phyloP scores from a whole-genome alignment of 2,113 vertebrate species.

The Cololabis saira region DNA sequence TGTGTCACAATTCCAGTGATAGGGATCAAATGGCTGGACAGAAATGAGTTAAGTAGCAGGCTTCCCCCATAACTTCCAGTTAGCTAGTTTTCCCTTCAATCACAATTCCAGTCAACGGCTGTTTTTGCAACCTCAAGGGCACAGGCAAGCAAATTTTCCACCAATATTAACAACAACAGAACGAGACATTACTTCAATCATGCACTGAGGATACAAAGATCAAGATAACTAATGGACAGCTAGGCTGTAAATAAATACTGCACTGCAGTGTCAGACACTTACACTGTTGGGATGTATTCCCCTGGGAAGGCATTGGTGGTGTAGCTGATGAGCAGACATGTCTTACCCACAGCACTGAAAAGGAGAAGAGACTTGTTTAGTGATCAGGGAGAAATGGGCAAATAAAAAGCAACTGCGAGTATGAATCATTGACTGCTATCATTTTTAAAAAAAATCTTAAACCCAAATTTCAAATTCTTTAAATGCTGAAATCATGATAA shows the following conservation, averaged over 20 bases:
- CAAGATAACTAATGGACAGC: not conserved
- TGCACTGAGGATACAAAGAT: not conserved
- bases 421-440: not conserved
- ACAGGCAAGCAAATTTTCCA: not conserved
- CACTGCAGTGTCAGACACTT: slow-evolving; percentile 79
- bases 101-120: not conserved
- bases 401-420: not conserved
- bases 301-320: slow-evolving; percentile 99
- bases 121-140: not conserved
- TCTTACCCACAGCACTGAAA: slow-evolving; percentile 98
- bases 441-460: too few species aligned
- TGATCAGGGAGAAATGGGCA: not conserved
- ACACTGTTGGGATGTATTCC: slow-evolving; percentile 99
- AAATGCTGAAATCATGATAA: too few species aligned
- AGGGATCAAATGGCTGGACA: not conserved
- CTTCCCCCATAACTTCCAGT: not conserved
- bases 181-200: not conserved
- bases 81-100: not conserved
- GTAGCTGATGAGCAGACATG: slow-evolving; percentile 98
- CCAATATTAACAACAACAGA: not conserved
- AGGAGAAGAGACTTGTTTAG: not conserved
- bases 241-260: slow-evolving; percentile 11
- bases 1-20: not conserved
- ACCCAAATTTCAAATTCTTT: too few species aligned
- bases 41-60: not conserved